These are phyloP conservation scores for Orthosia incerta DNA, from an alignment of 2,888 invertebrate species.

Conservation along the genomic window DNA sequence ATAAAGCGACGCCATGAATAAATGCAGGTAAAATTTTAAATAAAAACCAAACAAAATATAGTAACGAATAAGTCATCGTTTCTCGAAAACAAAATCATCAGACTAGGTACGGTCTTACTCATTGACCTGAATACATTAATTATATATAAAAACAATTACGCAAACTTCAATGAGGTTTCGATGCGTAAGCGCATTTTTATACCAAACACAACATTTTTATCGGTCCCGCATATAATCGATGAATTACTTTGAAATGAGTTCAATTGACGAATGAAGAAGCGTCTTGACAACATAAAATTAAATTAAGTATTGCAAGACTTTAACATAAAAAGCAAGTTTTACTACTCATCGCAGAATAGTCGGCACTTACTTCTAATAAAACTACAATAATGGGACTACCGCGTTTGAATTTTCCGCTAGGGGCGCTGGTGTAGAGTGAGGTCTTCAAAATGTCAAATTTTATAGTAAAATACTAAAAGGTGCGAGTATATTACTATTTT, in stretches of 20 bases:
- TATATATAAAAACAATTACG: conserved; percentile 67
- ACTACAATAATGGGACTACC: too few species aligned
- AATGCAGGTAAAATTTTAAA: conserved; percentile 22
- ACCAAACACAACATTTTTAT: conserved; percentile 53
- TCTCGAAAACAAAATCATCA: conserved; percentile 54
- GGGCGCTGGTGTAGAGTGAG: too few species aligned
- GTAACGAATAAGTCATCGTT: conserved; percentile 55
- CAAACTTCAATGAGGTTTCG: conserved; percentile 57
- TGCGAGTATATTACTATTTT: too few species aligned
- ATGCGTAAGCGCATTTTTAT: conserved; percentile 62
- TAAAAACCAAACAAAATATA: conserved; percentile 3
- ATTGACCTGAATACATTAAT: conserved; percentile 68
- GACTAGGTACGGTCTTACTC: conserved; percentile 64
- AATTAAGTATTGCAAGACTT: conserved; percentile 2
- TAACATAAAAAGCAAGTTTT: background rate
- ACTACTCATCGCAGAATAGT: background rate
- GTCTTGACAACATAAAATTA: conserved; percentile 9
- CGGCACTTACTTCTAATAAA: background rate
- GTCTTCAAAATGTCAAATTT: too few species aligned
- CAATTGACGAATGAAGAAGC: conserved; percentile 35
- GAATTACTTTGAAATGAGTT: conserved; percentile 50
- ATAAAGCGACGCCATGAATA: background rate
- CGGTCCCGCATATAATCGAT: conserved; percentile 46
- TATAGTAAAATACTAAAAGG: too few species aligned
- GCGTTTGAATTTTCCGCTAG: too few species aligned